Conservation (phyloP, 1,140 invertebrate genomes). For the Procambarus clarkii region DNA sequence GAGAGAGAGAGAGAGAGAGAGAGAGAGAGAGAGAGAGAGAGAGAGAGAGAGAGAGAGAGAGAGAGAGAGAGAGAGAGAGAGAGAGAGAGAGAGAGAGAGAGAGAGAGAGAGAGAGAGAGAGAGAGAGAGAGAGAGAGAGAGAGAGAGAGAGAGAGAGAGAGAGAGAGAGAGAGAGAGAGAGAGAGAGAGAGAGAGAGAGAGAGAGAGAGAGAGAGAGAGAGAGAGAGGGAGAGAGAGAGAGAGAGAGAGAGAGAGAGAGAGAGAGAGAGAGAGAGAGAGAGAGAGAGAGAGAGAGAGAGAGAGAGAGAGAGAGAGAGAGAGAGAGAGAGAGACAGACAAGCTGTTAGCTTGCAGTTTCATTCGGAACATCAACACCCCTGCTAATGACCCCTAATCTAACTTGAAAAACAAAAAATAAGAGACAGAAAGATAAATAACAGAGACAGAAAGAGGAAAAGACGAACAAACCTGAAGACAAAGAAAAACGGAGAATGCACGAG, state of each 20-base stretch:
- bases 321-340: too few species aligned
- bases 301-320: too few species aligned
- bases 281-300: too few species aligned
- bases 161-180: not conserved
- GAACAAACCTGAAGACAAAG: too few species aligned
- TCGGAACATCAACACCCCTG: conserved; percentile 4
- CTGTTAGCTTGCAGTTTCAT: too few species aligned
- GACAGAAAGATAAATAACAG: too few species aligned
- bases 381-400: too few species aligned
- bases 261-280: too few species aligned
- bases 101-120: conserved; percentile 8
- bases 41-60: not conserved
- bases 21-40: not conserved
- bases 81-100: not conserved
- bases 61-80: not conserved
- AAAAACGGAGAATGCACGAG: too few species aligned
- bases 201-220: not conserved
- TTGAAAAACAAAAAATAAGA: too few species aligned
- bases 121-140: not conserved
- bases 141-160: not conserved
- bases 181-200: too few species aligned
- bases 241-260: not conserved
- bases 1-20: not conserved
- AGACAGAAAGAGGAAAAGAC: too few species aligned
- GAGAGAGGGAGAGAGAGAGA: not conserved